phyloP scores from a whole-genome alignment of 2,113 vertebrate genomes.

The Galemys pyrenaicus region DNA sequence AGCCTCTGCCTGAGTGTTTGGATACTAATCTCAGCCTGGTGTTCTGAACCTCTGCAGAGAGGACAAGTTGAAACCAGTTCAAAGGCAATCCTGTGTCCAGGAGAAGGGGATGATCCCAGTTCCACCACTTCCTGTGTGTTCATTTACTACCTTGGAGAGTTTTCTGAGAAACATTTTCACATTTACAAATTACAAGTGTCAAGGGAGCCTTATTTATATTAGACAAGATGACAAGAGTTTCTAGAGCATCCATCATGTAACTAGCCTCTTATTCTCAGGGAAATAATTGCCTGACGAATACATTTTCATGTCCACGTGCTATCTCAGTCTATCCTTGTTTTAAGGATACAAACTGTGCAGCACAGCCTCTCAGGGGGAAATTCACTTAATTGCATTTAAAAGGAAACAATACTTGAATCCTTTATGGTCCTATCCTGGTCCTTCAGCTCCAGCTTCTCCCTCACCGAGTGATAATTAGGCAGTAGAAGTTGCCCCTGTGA shows the following conservation, averaged over 20 bases:
- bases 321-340: neutral
- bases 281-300: neutral
- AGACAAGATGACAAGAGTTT: neutral
- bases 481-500: neutral
- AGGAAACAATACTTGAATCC: conserved; percentile 38
- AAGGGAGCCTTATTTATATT: neutral
- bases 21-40: no score
- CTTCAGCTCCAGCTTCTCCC: neutral
- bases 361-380: neutral
- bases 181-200: neutral
- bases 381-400: neutral
- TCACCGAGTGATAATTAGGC: conserved; percentile 1
- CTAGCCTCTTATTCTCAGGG: neutral
- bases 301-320: neutral
- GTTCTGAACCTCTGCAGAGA: neutral
- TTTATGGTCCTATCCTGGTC: neutral
- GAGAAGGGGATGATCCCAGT: no score
- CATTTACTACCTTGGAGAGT: neutral
- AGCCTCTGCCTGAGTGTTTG: neutral
- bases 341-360: neutral
- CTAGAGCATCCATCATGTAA: neutral
- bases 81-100: neutral
- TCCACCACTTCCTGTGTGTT: neutral
- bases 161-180: conserved; percentile 15
- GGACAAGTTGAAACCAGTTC: neutral